These are phyloP conservation scores for Homarus gammarus DNA, from an alignment of 2,888 invertebrate species.

Conservation along the genomic window DNA sequence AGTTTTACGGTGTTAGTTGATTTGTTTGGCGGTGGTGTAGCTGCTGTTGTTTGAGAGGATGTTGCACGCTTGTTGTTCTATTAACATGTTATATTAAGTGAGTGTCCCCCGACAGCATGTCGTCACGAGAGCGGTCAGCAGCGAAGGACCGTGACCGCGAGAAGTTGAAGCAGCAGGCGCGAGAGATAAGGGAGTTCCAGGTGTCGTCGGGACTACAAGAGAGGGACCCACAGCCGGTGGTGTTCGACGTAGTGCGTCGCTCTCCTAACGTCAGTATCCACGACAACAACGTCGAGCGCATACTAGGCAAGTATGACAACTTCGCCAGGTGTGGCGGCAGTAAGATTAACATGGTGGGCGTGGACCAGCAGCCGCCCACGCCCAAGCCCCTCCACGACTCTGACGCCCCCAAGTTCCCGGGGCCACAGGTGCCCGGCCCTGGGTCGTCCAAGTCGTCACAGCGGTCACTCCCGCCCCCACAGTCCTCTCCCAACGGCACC, in stretches of 20 bases:
- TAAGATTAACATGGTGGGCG: slow-evolving; percentile 20
- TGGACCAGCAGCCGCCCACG: slow-evolving; percentile 60
- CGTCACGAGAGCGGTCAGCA: slow-evolving; percentile 21
- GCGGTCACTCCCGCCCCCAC: slow-evolving; percentile 7
- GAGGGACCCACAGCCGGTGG: slow-evolving; percentile 42
- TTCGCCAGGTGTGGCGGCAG: slow-evolving; percentile 22
- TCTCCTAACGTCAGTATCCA: not conserved
- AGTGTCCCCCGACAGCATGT: slow-evolving; percentile 43
- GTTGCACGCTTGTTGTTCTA: not conserved
- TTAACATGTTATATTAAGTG: not conserved
- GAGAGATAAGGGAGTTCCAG: slow-evolving; percentile 50
- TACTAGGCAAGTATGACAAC: slow-evolving; percentile 50
- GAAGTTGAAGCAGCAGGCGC: slow-evolving; percentile 41
- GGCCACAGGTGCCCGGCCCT: not conserved
- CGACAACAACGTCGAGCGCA: slow-evolving; percentile 42
- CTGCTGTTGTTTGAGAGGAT: not conserved
- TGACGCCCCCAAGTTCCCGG: slow-evolving; percentile 10
- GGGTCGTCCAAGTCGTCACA: slow-evolving; percentile 32
- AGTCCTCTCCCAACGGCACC: slow-evolving; percentile 26
- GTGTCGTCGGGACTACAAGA: slow-evolving; percentile 16
- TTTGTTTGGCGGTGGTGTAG: not conserved
- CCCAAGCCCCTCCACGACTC: slow-evolving; percentile 51
- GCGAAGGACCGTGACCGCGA: slow-evolving; percentile 45
- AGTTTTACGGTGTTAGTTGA: too few relatives aligned
- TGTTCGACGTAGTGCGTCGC: slow-evolving; percentile 50